Evolutionary conservation across 2,113 vertebrate genomes (phyloP).

Genomic region (Bufo bufo): DNA sequence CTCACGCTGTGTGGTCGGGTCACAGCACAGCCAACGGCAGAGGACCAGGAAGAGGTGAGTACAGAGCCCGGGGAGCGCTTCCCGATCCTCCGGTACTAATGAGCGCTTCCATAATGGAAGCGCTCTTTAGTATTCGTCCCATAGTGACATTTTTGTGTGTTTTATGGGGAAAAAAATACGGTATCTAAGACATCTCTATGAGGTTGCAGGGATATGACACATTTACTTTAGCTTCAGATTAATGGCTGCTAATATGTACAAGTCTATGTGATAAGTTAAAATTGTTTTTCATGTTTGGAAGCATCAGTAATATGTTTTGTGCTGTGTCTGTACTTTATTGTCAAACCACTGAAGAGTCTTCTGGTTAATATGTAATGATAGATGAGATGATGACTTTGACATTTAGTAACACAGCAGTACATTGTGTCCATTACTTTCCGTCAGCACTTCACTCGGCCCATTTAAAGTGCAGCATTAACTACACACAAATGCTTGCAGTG

Average conservation of each 20-base stretch:
- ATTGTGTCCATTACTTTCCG: conserved; percentile 15
- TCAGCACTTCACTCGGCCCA: neutral
- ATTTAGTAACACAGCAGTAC: conserved; percentile 1
- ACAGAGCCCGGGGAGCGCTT: too few relatives aligned
- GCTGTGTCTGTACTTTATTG: neutral
- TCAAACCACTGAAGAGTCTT: neutral
- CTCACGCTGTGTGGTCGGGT: too few relatives aligned
- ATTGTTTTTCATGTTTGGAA: neutral
- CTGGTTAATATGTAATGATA: neutral
- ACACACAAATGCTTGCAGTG: neutral
- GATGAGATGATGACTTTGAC: conserved; percentile 18
- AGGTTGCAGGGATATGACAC: neutral
- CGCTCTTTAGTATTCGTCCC: too few relatives aligned
- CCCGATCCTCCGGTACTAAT: too few relatives aligned
- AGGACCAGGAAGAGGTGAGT: too few relatives aligned
- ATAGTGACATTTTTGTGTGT: too few relatives aligned
- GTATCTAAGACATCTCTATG: neutral
- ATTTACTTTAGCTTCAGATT: neutral
- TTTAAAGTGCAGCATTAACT: neutral
- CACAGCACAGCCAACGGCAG: too few relatives aligned
- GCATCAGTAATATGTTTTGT: neutral
- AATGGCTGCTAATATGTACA: neutral
- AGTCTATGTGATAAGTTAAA: neutral
- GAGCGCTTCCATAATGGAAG: too few relatives aligned
- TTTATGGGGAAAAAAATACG: too few relatives aligned